These are phyloP conservation scores for Ectobius pallidus DNA, from an alignment of 2,888 invertebrate genomes.

Conservation along the genomic window DNA sequence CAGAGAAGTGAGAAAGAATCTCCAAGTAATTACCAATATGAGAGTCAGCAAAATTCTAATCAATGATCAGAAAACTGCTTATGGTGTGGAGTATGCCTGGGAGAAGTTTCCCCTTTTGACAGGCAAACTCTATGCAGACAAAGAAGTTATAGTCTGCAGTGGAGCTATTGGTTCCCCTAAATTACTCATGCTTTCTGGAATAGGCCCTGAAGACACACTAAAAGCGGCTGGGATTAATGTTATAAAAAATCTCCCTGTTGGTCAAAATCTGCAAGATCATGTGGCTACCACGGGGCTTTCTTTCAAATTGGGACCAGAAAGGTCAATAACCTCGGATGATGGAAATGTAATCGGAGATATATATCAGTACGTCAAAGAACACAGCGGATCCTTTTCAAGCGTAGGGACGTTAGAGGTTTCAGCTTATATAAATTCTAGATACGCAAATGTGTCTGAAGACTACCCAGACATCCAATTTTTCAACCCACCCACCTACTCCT, in stretches of 20 bases:
- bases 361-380: neutral
- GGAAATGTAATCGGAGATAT: neutral
- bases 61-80: neutral
- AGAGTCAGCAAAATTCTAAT: neutral
- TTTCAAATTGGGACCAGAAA: neutral
- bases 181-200: constrained; percentile 57
- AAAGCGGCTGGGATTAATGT: constrained; percentile 43
- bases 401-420: neutral
- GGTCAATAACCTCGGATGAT: neutral
- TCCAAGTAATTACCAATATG: constrained; percentile 13
- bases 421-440: neutral
- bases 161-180: constrained; percentile 53
- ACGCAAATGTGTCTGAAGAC: neutral
- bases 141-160: neutral
- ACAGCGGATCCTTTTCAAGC: neutral
- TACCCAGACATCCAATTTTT: constrained; percentile 16
- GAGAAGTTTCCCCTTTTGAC: neutral
- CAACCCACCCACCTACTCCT: neutral
- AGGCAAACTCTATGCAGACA: neutral
- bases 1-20: neutral
- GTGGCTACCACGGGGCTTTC: neutral
- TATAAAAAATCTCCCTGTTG: constrained; percentile 56
- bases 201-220: constrained; percentile 12
- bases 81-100: constrained; percentile 5
- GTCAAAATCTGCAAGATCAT: constrained; percentile 68